These are phyloP conservation scores for Hydraecia micacea DNA, from an alignment of 2,888 invertebrate species.

Conservation along the genomic window DNA sequence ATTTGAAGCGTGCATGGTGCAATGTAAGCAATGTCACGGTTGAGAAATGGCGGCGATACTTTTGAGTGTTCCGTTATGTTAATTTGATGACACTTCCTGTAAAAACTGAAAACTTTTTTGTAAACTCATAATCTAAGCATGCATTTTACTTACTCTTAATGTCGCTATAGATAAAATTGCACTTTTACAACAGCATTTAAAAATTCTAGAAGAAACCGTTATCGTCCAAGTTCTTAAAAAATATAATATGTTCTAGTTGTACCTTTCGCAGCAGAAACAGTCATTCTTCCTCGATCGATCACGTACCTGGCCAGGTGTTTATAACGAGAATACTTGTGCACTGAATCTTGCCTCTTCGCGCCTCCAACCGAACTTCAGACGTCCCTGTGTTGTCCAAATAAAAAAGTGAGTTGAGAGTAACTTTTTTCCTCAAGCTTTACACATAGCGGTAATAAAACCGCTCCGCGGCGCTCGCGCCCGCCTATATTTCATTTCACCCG, in stretches of 20 bases:
- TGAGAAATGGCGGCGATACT: constrained; percentile 11
- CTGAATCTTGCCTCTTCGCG: constrained; percentile 46
- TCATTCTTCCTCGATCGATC: constrained; percentile 40
- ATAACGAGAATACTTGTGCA: constrained; percentile 52
- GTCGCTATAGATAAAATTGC: neutral
- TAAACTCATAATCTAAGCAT: neutral
- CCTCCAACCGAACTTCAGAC: constrained; percentile 58
- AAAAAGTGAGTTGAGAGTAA: constrained; percentile 84
- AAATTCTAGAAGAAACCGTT: neutral
- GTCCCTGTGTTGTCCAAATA: constrained; percentile 73
- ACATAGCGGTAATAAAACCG: constrained; percentile 87
- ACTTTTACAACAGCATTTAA: neutral
- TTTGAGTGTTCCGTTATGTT: constrained; percentile 13
- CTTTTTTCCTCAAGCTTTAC: constrained; percentile 87
- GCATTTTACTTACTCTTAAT: neutral
- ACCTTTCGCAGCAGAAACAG: constrained; percentile 1
- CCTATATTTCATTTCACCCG: constrained; percentile 86
- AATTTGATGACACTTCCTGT: neutral
- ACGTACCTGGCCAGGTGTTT: constrained; percentile 50
- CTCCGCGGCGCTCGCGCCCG: constrained; percentile 77
- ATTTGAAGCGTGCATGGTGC: constrained; percentile 37
- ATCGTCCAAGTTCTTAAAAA: neutral
- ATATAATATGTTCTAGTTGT: neutral
- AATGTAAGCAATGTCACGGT: constrained; percentile 26
- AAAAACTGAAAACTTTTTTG: neutral